Evolutionary conservation across 2,113 vertebrate genomes (phyloP), one percentile per base, ranked within the genome.

Genomic region (Melozone crissalis): DNA sequence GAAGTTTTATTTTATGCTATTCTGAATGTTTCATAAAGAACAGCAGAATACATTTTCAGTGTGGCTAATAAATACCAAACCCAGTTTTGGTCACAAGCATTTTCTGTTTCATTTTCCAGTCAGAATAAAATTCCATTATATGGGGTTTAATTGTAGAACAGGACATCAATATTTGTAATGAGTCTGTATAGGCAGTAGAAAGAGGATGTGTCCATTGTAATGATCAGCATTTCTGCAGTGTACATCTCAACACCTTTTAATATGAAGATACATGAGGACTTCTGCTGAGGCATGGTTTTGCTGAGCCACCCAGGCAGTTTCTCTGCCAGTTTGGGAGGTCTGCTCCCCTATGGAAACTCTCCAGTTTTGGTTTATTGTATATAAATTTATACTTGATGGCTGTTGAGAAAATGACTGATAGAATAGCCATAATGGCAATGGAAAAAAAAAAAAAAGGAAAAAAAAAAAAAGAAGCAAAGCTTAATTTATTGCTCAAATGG

Each of bases 61-160:
- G 1, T 62, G 37, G 68, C n/a, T 78, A 62, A 84, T 67, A 81
- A 89, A 84, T 71, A 84, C 44, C 51, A 89, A 95, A 87, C 67
- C 22, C 58, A 27, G 67, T 68, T 91, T 79, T 75, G 81, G 62
- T 94, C 71, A 62, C 47, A 65, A 71, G 65, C 9, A 62, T 87
- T 89, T 84, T 95, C 89, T 94, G 62, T 95, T 96, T 93, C 78
- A 16, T 87, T 87, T 93, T 75, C 62, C 33, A 73, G n/a, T 91
- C 84, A 95, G 76, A 95, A 46, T 61, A 82, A 89, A 84, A 69
- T 90, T 79, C 39, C 27, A 47, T 88, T 78, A 14, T 55, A 71
- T 86, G 67, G 35, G 24, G 49, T 41, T 69, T 46, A 84, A 49
- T 58, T 67, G 78, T 73, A 84, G 69, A 92, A 84, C 67, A 81